A percentile compares a stretch with the other conserved stretches of the same genome.
phyloP scores from a whole-genome alignment of 2,797 vertebrate genomes.

The Austrolebias charrua region DNA sequence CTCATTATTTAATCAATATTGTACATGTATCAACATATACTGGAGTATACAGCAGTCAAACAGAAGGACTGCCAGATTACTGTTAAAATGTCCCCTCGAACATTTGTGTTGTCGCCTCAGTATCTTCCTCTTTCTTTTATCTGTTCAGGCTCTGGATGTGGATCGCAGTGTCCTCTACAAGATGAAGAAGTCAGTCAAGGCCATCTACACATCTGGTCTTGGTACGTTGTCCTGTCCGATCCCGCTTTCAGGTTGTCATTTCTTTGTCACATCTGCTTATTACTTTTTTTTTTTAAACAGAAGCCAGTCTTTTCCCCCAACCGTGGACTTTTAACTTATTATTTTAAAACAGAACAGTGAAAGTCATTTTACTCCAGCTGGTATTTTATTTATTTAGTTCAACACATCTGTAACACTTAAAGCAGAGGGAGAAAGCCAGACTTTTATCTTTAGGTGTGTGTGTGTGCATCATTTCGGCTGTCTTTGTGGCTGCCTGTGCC shows the following conservation, averaged over 20 bases:
- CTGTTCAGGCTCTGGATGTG: conserved; percentile 90
- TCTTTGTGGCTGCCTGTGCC: conserved; percentile 58
- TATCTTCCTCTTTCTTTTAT: conserved; percentile 44
- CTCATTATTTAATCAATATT: too few species aligned
- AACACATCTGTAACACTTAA: not conserved
- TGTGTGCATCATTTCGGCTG: conserved; percentile 27
- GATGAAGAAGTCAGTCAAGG: conserved; percentile 99
- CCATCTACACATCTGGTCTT: conserved; percentile 95
- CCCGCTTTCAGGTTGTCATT: not conserved
- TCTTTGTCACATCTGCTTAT: not conserved
- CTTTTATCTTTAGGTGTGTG: not conserved
- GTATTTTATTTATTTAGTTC: too few species aligned
- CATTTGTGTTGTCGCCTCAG: not conserved
- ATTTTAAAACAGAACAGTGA: too few species aligned
- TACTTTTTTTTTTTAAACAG: too few species aligned
- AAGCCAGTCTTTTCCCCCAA: not conserved
- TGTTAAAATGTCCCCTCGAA: not conserved
- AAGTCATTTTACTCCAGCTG: too few species aligned
- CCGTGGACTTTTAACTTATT: too few species aligned
- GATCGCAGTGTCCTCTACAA: conserved; percentile 97
- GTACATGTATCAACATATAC: too few species aligned
- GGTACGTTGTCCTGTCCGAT: conserved; percentile 81
- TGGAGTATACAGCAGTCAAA: too few species aligned
- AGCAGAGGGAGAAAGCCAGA: not conserved
- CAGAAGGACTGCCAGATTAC: not conserved